phyloP scores from a whole-genome alignment of 2,113 vertebrate species.

The Leucoraja erinaceus region DNA sequence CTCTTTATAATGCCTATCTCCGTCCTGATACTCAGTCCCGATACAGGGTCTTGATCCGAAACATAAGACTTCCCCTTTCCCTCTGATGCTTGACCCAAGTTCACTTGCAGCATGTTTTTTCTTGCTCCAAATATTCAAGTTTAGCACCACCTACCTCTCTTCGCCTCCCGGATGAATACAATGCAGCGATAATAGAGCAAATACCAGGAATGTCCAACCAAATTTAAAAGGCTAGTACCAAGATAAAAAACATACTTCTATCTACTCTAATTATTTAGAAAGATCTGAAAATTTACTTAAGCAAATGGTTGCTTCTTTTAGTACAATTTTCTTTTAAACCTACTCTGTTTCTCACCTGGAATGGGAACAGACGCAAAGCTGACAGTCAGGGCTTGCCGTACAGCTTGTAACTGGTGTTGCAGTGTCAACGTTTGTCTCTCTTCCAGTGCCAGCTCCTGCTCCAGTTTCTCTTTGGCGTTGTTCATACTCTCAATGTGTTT shows the following conservation, averaged over 20 bases:
- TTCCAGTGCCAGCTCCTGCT: constrained; percentile 85
- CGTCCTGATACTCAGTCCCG: no score
- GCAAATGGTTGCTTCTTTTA: not conserved
- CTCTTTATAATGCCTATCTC: no score
- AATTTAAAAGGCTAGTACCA: accelerated
- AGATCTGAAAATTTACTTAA: not conserved
- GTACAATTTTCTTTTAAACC: not conserved
- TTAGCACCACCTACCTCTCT: not conserved
- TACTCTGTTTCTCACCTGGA: constrained; percentile 63
- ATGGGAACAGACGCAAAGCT: constrained; percentile 82
- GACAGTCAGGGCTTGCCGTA: constrained; percentile 80
- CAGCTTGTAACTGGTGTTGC: constrained; percentile 80
- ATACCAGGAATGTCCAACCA: accelerated
- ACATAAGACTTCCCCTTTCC: no score
- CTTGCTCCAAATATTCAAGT: not conserved
- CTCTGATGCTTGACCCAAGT: no score
- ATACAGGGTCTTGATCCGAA: no score
- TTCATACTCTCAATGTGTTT: constrained; percentile 92
- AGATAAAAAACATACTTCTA: not conserved
- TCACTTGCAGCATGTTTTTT: no score
- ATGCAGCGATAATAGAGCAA: not conserved
- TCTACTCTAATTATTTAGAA: accelerated
- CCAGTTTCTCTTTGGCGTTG: constrained; percentile 86
- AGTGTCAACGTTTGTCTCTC: constrained; percentile 82
- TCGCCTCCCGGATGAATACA: not conserved